phyloP scores from a whole-genome alignment of 2,888 invertebrate species.

The Arge pagana region DNA sequence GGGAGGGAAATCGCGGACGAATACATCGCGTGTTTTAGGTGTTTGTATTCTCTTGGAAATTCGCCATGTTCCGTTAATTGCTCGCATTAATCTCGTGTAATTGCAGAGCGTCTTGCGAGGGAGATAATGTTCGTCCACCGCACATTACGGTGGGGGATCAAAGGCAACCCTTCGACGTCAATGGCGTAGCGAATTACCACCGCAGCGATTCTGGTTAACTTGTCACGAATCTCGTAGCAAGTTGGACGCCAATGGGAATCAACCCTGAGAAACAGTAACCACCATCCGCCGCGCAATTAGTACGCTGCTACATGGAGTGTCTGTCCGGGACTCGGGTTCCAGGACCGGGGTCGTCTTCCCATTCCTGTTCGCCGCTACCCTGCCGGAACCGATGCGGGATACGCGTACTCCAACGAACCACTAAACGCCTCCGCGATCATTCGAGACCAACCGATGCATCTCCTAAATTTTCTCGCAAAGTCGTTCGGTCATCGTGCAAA shows the following conservation, averaged over 20 bases:
- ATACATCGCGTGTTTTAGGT: no score
- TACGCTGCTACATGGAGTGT: conserved; percentile 54
- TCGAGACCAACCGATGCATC: no score
- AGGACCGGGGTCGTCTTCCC: conserved; percentile 22
- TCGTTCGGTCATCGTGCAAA: no score
- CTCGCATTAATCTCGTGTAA: conserved; percentile 51
- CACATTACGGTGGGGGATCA: conserved; percentile 34
- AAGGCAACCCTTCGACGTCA: conserved; percentile 46
- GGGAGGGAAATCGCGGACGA: no score
- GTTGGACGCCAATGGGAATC: conserved; percentile 51
- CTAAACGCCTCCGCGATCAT: no score
- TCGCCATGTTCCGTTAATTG: conserved; percentile 49
- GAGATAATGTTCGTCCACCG: conserved; percentile 39
- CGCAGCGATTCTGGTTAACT: neutral
- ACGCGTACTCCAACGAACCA: no score
- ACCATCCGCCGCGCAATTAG: conserved; percentile 56
- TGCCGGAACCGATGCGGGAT: no score
- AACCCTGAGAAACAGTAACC: conserved; percentile 53
- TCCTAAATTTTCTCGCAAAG: no score
- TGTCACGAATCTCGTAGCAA: no score
- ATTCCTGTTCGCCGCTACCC: conserved; percentile 11
- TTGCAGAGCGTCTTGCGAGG: conserved; percentile 48
- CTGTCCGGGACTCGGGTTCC: conserved; percentile 40
- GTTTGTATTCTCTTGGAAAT: no score
- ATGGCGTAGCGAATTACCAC: conserved; percentile 35